A percentile compares a stretch with the other conserved stretches of the same genome.
phyloP scores from a whole-genome alignment of 2,113 vertebrate species.

The Strigops habroptila region DNA sequence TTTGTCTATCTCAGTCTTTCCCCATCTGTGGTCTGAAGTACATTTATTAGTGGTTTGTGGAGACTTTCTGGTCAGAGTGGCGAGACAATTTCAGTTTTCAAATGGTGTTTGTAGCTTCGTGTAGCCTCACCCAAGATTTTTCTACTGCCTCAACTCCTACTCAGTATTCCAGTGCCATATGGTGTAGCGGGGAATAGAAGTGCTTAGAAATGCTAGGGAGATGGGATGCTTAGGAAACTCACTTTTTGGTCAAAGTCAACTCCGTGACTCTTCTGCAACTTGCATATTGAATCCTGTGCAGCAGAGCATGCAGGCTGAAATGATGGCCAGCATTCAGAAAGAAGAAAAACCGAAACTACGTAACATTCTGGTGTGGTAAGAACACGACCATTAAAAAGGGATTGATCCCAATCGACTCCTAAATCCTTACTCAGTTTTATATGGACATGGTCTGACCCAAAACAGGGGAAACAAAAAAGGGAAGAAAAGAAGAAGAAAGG shows the following conservation, averaged over 20 bases:
- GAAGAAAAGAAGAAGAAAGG: not conserved
- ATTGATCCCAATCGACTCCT: not conserved
- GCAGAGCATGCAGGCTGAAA: not conserved
- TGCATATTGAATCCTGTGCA: not conserved
- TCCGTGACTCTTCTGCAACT: not conserved
- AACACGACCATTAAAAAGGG: not conserved
- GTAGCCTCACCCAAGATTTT: slow-evolving; percentile 21
- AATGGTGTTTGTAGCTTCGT: slow-evolving; percentile 12
- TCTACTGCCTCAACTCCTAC: not conserved
- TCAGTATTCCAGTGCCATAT: not conserved
- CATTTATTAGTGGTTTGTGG: slow-evolving; percentile 61
- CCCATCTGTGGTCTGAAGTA: slow-evolving; percentile 51
- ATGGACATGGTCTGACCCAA: not conserved
- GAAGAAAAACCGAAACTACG: not conserved
- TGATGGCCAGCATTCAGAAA: not conserved
- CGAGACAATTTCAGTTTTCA: slow-evolving; percentile 36
- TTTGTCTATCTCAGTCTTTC: slow-evolving; percentile 56
- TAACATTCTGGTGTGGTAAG: not conserved
- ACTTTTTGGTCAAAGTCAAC: not conserved
- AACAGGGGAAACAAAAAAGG: not conserved
- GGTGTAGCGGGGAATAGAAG: not conserved
- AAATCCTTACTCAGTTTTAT: not conserved
- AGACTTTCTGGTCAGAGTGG: slow-evolving; percentile 46
- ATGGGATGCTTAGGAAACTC: not conserved
- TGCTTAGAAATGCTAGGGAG: not conserved